phyloP scores from a whole-genome alignment of 2,888 invertebrate species.

The Protula sp. region DNA sequence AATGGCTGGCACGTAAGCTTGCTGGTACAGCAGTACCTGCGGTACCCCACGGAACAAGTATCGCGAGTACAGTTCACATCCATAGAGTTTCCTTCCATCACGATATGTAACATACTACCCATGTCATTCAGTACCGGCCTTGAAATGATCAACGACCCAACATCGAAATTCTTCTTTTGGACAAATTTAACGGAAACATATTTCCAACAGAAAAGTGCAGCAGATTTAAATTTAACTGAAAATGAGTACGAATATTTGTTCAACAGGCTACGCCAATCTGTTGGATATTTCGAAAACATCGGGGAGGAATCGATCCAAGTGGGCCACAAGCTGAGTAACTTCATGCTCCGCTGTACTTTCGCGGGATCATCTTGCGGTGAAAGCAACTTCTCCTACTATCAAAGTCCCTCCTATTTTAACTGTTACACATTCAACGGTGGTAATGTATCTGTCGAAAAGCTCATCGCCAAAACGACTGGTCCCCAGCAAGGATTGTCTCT shows the following conservation, averaged over 20 bases:
- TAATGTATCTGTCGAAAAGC: slow-evolving; percentile 18
- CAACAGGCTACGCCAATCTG: slow-evolving; percentile 7
- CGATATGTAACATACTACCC: slow-evolving; percentile 44
- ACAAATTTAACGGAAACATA: slow-evolving; percentile 5
- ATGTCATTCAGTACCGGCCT: slow-evolving; percentile 38
- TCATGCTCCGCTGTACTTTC: slow-evolving; percentile 39
- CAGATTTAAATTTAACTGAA: neutral
- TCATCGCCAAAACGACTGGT: slow-evolving; percentile 43
- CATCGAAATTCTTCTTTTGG: slow-evolving; percentile 7
- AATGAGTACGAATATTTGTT: neutral
- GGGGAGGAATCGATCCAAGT: slow-evolving; percentile 32
- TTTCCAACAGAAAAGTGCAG: neutral
- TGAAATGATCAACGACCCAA: slow-evolving; percentile 9
- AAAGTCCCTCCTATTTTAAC: slow-evolving; percentile 45
- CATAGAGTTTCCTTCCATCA: slow-evolving; percentile 45
- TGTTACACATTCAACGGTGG: slow-evolving; percentile 46
- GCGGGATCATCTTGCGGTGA: slow-evolving; percentile 31
- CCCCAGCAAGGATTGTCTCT: slow-evolving; percentile 44
- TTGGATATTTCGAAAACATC: slow-evolving; percentile 44
- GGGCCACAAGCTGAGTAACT: slow-evolving; percentile 36
- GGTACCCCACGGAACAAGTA: slow-evolving; percentile 10
- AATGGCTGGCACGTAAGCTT: slow-evolving; percentile 6
- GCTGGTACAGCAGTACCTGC: slow-evolving; percentile 9
- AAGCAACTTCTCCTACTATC: slow-evolving; percentile 35
- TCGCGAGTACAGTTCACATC: slow-evolving; percentile 14